Conservation (phyloP, 1,140 invertebrate genomes). For the Eciton burchellii region DNA sequence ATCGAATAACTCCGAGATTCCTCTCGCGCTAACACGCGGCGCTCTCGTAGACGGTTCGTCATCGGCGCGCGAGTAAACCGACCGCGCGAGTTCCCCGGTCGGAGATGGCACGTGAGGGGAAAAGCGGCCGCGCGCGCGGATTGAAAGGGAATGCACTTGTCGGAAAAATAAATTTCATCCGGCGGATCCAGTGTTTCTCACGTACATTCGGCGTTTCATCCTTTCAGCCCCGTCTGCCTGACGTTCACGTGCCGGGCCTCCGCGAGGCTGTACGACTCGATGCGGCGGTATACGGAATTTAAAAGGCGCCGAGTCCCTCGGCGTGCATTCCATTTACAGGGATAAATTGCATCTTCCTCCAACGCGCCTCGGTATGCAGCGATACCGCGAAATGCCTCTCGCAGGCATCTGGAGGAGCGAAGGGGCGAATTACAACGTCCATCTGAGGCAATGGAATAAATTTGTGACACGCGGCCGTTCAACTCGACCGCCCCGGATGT, state of each 20-base stretch:
- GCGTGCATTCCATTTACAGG: not conserved
- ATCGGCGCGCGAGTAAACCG: constrained; percentile 41
- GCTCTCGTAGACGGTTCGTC: constrained; percentile 34
- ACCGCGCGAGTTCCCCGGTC: constrained; percentile 35
- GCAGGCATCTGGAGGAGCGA: not conserved
- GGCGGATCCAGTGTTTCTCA: constrained; percentile 38
- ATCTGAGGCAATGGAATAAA: not conserved
- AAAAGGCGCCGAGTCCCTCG: no score
- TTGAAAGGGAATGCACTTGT: constrained; percentile 30
- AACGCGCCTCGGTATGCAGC: no score
- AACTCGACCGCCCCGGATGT: constrained; percentile 6
- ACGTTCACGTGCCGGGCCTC: no score
- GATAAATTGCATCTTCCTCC: constrained; percentile 1
- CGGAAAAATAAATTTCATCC: constrained; percentile 46
- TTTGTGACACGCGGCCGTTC: not conserved
- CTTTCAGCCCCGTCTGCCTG: not conserved
- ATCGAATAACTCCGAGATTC: constrained; percentile 20
- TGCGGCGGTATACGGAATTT: no score
- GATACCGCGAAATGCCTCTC: not conserved
- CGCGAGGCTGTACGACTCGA: no score
- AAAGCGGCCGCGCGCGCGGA: constrained; percentile 10
- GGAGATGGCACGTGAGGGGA: constrained; percentile 31
- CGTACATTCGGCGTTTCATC: constrained; percentile 26
- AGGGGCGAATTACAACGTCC: no score
- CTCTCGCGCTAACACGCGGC: constrained; percentile 13